Base-by-base conservation (phyloP, 2,797 vertebrate genomes). In the Sorex maritimensis region DNA sequence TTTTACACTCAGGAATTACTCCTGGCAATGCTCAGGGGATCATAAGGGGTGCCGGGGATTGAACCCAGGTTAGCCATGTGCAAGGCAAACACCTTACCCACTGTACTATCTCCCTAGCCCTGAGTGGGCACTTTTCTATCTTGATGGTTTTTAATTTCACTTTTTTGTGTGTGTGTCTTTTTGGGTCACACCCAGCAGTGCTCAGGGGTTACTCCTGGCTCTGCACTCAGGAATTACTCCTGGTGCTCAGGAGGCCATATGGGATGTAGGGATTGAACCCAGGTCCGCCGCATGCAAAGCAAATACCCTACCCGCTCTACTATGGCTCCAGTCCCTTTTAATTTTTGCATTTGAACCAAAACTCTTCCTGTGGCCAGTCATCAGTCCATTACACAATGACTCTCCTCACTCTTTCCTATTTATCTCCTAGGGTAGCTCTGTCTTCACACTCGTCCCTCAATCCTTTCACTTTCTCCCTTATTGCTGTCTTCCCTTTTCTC, bases 91-190 rank as follows among this genome's bases (percentile, higher is more conserved):
- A 21, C 17, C 7, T 61, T 7, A 61, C 6, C 58, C 58, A 61
- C 58, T 21, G 15, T 61, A 23, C 58, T 61, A 61, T 61, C 58
- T 61, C 58, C 21, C 58, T 61, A 61, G 17, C 58, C 58, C 17
- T 23, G 17, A 61, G 58, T 61, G 58, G 58, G 58, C 17, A 41
- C 9, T 55, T 80, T 75, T 77, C 75, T 81, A 30, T 23, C 84
- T 92, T 58, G 85, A 23, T 46, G 68, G 89, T 77, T 28, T n/a
- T 86, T 89, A 46, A 86, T 86, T 85, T 93, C 63, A 78, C 19
- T 80, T 93, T 88, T 63, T 63, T 63, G 5, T 55, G 34, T 34
- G 34, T 34, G 34, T 80, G 71, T 77, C 72, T 81, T 30, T 17
- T 83, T 92, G 41, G 41, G 41, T 44, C 41, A 44, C 41, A 44